These are phyloP conservation scores for Amphimallon solstitiale DNA, from an alignment of 2,888 invertebrate species.

Conservation along the genomic window DNA sequence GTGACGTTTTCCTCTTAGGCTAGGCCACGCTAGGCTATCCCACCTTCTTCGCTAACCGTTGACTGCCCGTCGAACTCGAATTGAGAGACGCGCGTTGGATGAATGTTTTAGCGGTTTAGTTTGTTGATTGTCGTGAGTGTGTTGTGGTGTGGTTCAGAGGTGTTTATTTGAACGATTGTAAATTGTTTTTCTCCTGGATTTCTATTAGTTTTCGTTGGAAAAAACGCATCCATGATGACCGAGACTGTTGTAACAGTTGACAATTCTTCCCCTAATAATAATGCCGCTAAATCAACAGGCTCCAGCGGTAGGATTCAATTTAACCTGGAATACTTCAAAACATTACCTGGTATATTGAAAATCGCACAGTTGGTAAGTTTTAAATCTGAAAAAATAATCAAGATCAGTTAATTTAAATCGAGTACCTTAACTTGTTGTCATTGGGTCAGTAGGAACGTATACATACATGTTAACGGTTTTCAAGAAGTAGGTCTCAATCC, in stretches of 20 bases:
- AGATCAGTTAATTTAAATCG: too few relatives aligned
- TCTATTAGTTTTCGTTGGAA: background rate
- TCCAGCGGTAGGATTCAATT: slow-evolving; percentile 72
- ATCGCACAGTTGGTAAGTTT: slow-evolving; percentile 81
- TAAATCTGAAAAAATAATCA: too few relatives aligned
- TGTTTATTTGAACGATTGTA: background rate
- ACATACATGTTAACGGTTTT: too few relatives aligned
- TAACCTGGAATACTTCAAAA: slow-evolving; percentile 83
- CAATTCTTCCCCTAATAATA: slow-evolving; percentile 68
- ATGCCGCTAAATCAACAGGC: slow-evolving; percentile 56
- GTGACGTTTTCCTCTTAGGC: slow-evolving; percentile 16
- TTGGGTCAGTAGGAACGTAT: too few relatives aligned
- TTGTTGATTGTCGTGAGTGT: slow-evolving; percentile 33
- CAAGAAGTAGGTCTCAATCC: too few relatives aligned
- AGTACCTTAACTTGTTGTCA: too few relatives aligned
- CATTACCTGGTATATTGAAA: slow-evolving; percentile 84
- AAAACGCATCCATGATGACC: slow-evolving; percentile 72
- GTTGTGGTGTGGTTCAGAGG: slow-evolving; percentile 28
- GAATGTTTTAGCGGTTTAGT: slow-evolving; percentile 36
- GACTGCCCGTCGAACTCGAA: slow-evolving; percentile 22
- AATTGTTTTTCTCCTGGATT: background rate
- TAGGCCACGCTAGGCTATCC: slow-evolving; percentile 33
- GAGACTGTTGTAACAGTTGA: slow-evolving; percentile 86
- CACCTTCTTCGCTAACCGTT: slow-evolving; percentile 34
- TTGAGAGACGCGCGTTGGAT: slow-evolving; percentile 32